Conservation (phyloP, 2,113 vertebrate species). For the Pelvicachromis taeniatus region DNA sequence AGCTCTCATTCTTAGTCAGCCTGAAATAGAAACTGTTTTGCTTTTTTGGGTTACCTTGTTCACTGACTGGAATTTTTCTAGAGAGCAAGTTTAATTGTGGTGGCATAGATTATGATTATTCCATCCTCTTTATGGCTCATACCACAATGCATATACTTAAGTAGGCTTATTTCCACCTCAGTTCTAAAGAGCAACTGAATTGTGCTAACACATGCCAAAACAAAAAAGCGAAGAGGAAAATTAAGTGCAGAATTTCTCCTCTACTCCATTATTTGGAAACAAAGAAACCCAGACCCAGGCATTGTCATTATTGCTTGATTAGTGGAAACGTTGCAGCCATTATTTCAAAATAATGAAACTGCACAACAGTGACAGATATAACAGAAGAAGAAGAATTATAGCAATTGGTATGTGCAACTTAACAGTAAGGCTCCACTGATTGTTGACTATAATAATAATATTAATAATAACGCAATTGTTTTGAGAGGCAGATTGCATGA, state of each 20-base stretch:
- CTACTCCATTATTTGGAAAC: background rate
- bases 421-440: background rate
- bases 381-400: background rate
- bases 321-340: background rate
- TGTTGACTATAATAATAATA: background rate
- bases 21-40: background rate
- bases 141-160: background rate
- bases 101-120: background rate
- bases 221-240: background rate
- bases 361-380: background rate
- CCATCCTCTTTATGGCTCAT: background rate
- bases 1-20: background rate
- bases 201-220: constrained; percentile 3
- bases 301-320: background rate
- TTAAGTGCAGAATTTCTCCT: background rate
- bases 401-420: background rate
- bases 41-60: background rate
- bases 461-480: background rate
- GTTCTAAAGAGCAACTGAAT: background rate
- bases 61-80: constrained; percentile 1
- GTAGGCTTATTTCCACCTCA: background rate
- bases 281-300: background rate
- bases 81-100: background rate
- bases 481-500: background rate
- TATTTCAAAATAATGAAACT: background rate